Evolutionary conservation across 2,113 vertebrate genomes (phyloP), one percentile per base, ranked within the genome.

Genomic region (Spizaetus ornatus): DNA sequence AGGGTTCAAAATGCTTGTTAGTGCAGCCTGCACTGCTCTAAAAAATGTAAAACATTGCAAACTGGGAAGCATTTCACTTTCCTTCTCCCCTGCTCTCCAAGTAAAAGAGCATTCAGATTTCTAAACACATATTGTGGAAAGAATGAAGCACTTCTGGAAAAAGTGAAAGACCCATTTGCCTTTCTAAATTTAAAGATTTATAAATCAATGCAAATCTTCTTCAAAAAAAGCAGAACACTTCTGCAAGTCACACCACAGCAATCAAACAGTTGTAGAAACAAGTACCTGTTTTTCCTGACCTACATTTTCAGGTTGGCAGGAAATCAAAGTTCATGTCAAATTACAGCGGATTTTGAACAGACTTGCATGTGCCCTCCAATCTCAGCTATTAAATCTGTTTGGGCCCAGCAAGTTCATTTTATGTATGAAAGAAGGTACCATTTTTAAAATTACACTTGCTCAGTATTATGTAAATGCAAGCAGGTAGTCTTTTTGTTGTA

Each of bases 261-360:
- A 69, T 26, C 20, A 48, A 63, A 34, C 72, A 48, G 48, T 17
- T 52, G 89, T 21, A 78, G 84, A 82, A 95, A 95, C 93, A 85
- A 85, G 89, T 94, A 95, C 94, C 86, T 94, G 95, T 88, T 97
- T 96, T 92, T 95, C 95, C 95, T 94, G 95, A 95, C 86, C 83
- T 87, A 80, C 78, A 82, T 96, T 93, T 70, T 82, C 73, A 61
- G 58, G 73, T 7, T 95, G 95, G 97, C 91, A 96, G 86, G 84
- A 95, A 94, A 96, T 94, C 96, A 95, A 96, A 94, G 91, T 50
- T 80, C 11, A 26, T 7, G 65, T 87, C 62, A 89, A 95, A 95
- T 88, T 91, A 95, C 89, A 77, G 85, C 66, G 82, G 86, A 85
- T 87, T 97, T 77, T 94, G 94, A 95, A 80, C 94, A 93, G 93